phyloP scores from a whole-genome alignment of 2,797 vertebrate genomes.

The Ammospiza maritima region DNA sequence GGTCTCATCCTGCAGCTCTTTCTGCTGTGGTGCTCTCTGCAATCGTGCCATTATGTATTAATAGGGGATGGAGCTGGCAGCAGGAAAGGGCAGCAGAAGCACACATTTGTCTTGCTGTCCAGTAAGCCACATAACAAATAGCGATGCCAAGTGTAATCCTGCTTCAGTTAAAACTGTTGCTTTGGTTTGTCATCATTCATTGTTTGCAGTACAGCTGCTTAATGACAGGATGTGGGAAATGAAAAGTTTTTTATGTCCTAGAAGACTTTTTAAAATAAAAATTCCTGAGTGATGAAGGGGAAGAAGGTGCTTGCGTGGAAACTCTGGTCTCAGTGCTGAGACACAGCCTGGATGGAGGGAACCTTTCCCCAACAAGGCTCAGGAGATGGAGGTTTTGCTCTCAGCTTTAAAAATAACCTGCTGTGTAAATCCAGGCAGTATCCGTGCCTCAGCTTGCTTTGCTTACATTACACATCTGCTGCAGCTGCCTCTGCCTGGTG shows the following conservation, averaged over 20 bases:
- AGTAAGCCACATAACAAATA: conserved; percentile 44
- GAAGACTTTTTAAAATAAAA: conserved; percentile 36
- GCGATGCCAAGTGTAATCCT: conserved; percentile 39
- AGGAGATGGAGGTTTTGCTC: background rate
- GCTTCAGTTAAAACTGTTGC: conserved; percentile 56
- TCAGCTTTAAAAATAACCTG: conserved; percentile 46
- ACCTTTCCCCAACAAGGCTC: background rate
- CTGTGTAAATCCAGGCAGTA: background rate
- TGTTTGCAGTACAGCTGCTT: conserved; percentile 52
- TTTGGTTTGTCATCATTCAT: conserved; percentile 62
- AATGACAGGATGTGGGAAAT: conserved; percentile 60
- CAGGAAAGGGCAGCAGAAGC: conserved; percentile 11
- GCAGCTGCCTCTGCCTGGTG: background rate
- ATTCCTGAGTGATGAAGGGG: conserved; percentile 14
- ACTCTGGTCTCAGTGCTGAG: background rate
- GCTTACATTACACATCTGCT: background rate
- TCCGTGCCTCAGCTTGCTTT: background rate
- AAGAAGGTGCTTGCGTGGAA: background rate
- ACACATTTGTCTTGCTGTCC: conserved; percentile 62
- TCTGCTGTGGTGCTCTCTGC: background rate
- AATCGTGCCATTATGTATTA: background rate
- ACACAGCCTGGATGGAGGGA: background rate
- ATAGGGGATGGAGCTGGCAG: conserved; percentile 23
- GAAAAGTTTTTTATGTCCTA: conserved; percentile 37
- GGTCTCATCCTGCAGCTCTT: background rate